These are phyloP conservation scores for Novumbra hubbsi DNA, from an alignment of 2,797 vertebrate species.

Conservation along the genomic window DNA sequence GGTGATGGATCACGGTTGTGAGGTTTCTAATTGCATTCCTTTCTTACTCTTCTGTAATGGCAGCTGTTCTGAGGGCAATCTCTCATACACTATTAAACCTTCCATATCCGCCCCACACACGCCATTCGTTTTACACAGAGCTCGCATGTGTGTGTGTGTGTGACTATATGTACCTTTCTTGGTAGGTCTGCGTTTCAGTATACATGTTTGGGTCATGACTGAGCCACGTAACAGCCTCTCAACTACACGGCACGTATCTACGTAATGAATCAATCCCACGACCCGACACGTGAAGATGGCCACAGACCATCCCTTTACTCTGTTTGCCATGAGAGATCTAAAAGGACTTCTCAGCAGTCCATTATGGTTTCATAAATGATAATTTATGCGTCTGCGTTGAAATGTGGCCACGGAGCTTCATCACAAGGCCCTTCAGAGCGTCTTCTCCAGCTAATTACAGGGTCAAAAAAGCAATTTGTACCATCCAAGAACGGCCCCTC, in stretches of 20 bases:
- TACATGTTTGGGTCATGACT: neutral
- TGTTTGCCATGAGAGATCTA: slow-evolving; percentile 14
- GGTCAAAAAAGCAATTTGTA: slow-evolving; percentile 84
- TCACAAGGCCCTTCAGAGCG: slow-evolving; percentile 67
- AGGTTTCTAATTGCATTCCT: slow-evolving; percentile 90
- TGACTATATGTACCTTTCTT: neutral
- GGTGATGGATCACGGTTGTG: slow-evolving; percentile 86
- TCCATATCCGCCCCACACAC: slow-evolving; percentile 72
- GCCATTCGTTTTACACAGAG: slow-evolving; percentile 21
- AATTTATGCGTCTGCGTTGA: slow-evolving; percentile 74
- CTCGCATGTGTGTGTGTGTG: neutral
- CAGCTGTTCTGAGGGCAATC: slow-evolving; percentile 87
- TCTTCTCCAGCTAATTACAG: slow-evolving; percentile 76
- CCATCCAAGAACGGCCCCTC: slow-evolving; percentile 69
- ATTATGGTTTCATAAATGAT: slow-evolving; percentile 76
- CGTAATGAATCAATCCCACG: slow-evolving; percentile 5
- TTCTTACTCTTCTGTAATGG: slow-evolving; percentile 86
- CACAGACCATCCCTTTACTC: neutral
- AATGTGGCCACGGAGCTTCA: slow-evolving; percentile 71
- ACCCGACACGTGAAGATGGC: neutral
- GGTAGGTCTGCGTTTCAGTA: neutral
- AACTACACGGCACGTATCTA: slow-evolving; percentile 8
- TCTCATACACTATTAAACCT: slow-evolving; percentile 71
- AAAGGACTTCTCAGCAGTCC: slow-evolving; percentile 66
- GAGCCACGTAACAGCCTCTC: neutral